phyloP scores from a whole-genome alignment of 2,888 invertebrate species.

The Periphyllus acericola region DNA sequence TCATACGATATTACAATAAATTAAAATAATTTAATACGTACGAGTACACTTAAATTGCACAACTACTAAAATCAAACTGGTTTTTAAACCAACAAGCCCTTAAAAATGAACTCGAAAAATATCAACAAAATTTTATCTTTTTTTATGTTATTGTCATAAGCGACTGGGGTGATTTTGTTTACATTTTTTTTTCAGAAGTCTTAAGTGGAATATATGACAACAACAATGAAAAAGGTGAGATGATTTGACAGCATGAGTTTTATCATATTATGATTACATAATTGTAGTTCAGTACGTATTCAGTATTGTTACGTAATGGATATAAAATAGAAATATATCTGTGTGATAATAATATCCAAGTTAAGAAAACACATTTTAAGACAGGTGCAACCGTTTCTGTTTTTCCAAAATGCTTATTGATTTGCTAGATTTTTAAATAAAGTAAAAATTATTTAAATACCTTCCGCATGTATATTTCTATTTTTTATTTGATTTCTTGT shows the following conservation, averaged over 20 bases:
- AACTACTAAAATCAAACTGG: too few species aligned
- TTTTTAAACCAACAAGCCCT: not conserved
- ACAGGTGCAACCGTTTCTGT: too few species aligned
- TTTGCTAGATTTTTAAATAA: too few species aligned
- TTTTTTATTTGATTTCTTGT: not conserved
- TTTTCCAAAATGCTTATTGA: not conserved
- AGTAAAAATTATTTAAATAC: not conserved
- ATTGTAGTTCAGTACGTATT: too few species aligned
- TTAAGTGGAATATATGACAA: conserved; percentile 80
- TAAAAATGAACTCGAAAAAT: not conserved
- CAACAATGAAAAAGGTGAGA: conserved; percentile 69
- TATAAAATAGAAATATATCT: conserved; percentile 42
- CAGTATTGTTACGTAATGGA: not conserved
- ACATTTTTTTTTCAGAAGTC: conserved; percentile 72
- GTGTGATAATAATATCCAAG: not conserved
- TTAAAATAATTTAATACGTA: too few species aligned
- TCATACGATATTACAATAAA: too few species aligned
- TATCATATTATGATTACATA: not conserved
- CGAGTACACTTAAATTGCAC: too few species aligned
- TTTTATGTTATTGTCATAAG: conserved; percentile 30
- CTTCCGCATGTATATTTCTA: conserved; percentile 20
- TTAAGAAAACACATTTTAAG: not conserved
- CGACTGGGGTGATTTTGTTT: conserved; percentile 61
- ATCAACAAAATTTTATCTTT: not conserved
- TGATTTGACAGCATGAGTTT: conserved; percentile 52